Evolutionary conservation across 1,140 invertebrate species (phyloP), one percentile per base, ranked within the genome.

Genomic region (Pogonomyrmex californicus): DNA sequence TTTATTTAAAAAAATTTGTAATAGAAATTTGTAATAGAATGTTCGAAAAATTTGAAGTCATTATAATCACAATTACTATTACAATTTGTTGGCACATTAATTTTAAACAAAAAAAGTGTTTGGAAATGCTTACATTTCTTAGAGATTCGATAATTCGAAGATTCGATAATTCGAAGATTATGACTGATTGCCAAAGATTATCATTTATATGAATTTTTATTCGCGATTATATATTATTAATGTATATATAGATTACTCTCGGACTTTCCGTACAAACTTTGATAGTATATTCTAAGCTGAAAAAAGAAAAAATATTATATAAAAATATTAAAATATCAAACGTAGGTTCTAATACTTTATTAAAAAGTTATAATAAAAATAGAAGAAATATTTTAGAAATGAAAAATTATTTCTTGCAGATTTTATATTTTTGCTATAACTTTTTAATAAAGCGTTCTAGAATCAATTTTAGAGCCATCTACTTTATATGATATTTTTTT

Each of bases 1-100:
- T 51, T 23, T 36, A 41, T 12, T 44, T 47, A 2, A 60, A 23
- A 65, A 54, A 23, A 38, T 41, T 44, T 23, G 4, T 5, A 33
- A 63, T 10, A 36, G 12, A 44, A 54, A 33, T 68, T 44, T 14
- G 0, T 51, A 10, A 36, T 0, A 54, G 33, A 85, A 30, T 41
- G 12, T 36, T 51, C 4, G 4, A 36, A 65, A 56, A 54, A 68
- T 81, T 56, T n/a, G 14, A 2, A 81, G 7, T 14, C 10, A 81
- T 14, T 41, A 68, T 41, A 23, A 33, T 62, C 4, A 5, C 14
- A 62, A 17, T 78, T 60, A 47, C 4, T 33, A 7, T 23, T 14
- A 12, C 2, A 54, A 70, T 36, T 23, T 4, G 10, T 70, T 81
- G 78, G 63, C 78, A 81, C 78, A 58, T 44, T 54, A 68, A 58